phyloP scores from a whole-genome alignment of 2,797 vertebrate species.

The Gambelia wislizenii region DNA sequence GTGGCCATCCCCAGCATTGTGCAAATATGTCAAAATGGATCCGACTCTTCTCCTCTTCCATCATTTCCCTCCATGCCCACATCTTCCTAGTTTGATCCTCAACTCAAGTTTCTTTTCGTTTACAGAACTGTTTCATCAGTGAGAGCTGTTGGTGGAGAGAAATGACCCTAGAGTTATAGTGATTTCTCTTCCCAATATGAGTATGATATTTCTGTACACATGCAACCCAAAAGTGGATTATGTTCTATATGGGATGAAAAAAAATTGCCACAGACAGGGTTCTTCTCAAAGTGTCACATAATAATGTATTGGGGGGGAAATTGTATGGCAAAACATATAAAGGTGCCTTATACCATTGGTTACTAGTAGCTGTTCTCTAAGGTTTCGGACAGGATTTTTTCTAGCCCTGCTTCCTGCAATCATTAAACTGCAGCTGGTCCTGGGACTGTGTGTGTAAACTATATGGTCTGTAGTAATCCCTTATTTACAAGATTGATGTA shows the following conservation, averaged over 20 bases:
- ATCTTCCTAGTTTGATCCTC: background rate
- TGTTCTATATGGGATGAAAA: too few relatives aligned
- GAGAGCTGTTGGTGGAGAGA: background rate
- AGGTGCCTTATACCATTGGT: background rate
- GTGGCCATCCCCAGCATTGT: rapidly evolving
- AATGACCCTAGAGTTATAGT: background rate
- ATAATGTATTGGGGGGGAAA: background rate
- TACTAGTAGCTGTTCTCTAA: background rate
- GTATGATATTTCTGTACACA: background rate
- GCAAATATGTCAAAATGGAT: background rate
- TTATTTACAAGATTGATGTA: too few relatives aligned
- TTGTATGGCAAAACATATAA: too few relatives aligned
- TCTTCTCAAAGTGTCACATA: background rate
- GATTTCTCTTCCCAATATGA: background rate
- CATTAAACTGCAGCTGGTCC: too few relatives aligned
- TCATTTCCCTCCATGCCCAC: too few relatives aligned
- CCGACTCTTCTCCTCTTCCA: background rate
- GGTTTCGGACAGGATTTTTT: background rate
- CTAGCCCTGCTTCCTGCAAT: background rate
- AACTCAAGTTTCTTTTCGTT: rapidly evolving
- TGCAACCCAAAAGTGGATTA: background rate
- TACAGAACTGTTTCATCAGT: background rate
- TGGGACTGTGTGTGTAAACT: background rate
- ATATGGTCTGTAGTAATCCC: too few relatives aligned
- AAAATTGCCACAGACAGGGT: background rate